phyloP scores from a whole-genome alignment of 2,888 invertebrate species.

The Embidobia sp. region DNA sequence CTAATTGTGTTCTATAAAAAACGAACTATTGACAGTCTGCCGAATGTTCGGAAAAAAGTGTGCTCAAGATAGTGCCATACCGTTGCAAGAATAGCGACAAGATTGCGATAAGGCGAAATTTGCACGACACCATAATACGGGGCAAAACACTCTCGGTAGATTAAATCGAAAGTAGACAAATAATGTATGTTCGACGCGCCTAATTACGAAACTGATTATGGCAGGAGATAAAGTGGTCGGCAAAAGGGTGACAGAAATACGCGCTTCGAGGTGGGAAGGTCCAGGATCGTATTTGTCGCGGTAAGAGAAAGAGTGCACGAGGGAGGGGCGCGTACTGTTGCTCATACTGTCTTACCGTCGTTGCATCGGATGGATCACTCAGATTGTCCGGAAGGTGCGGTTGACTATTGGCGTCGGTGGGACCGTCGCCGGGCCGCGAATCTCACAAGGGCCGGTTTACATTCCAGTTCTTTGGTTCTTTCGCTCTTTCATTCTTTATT shows the following conservation, averaged over 20 bases:
- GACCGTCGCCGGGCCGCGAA: slow-evolving; percentile 78
- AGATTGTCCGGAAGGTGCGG: slow-evolving; percentile 80
- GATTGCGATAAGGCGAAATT: not conserved
- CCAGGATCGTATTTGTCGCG: slow-evolving; percentile 57
- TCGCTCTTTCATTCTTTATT: slow-evolving; percentile 72
- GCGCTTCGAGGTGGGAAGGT: slow-evolving; percentile 68
- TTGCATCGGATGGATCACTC: slow-evolving; percentile 70
- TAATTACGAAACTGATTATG: slow-evolving; percentile 77
- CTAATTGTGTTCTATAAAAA: too few species aligned
- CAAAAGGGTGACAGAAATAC: slow-evolving; percentile 69
- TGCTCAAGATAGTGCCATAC: too few species aligned
- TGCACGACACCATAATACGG: not conserved
- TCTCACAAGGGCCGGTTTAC: slow-evolving; percentile 82
- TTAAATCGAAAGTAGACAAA: slow-evolving; percentile 20
- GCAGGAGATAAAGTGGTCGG: slow-evolving; percentile 57
- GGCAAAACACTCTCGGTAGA: not conserved
- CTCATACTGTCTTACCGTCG: not conserved
- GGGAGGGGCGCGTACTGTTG: slow-evolving; percentile 65
- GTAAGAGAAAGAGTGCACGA: slow-evolving; percentile 22
- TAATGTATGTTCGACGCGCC: slow-evolving; percentile 62
- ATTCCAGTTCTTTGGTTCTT: slow-evolving; percentile 75
- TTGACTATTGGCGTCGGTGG: slow-evolving; percentile 79
- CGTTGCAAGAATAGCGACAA: too few species aligned
- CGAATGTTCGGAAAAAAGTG: too few species aligned
- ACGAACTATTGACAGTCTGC: too few species aligned